Evolutionary conservation across 2,797 vertebrate genomes (phyloP).

Genomic region (Hippoglossus hippoglossus): DNA sequence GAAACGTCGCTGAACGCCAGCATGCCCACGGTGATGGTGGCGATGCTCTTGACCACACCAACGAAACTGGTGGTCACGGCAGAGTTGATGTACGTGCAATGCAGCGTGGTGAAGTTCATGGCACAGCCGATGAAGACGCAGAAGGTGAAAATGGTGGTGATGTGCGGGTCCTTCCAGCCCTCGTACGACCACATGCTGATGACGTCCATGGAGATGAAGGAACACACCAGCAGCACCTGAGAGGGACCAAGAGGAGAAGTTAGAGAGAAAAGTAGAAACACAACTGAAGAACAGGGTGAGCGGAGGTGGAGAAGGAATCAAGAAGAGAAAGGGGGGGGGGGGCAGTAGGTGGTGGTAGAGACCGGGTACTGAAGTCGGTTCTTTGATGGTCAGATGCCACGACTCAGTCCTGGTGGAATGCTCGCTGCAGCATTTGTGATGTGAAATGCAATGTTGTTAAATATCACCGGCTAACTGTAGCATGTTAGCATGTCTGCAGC

Average conservation of each 20-base stretch:
- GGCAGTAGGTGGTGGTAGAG: too few species aligned
- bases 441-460: too few species aligned
- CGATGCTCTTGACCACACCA: slow-evolving; percentile 97
- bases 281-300: neutral
- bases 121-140: slow-evolving; percentile 94
- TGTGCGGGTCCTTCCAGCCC: slow-evolving; percentile 90
- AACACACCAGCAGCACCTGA: slow-evolving; percentile 87
- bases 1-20: slow-evolving; percentile 94
- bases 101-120: slow-evolving; percentile 99
- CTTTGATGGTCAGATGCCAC: too few species aligned
- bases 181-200: slow-evolving; percentile 93
- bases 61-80: slow-evolving; percentile 99
- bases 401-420: too few species aligned
- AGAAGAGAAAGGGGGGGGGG: too few species aligned
- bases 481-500: too few species aligned
- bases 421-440: too few species aligned
- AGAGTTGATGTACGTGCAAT: slow-evolving; percentile 99
- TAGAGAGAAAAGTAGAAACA: neutral
- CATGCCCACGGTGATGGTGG: slow-evolving; percentile 98
- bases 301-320: neutral
- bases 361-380: too few species aligned
- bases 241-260: slow-evolving; percentile 23
- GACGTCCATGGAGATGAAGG: slow-evolving; percentile 92
- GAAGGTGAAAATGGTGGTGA: slow-evolving; percentile 89
- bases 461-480: too few species aligned